Percentiles rank a stretch among this genome's conserved stretches.
Evolutionary conservation across 2,113 vertebrate genomes (phyloP).

Genomic region (Polypterus senegalus): DNA sequence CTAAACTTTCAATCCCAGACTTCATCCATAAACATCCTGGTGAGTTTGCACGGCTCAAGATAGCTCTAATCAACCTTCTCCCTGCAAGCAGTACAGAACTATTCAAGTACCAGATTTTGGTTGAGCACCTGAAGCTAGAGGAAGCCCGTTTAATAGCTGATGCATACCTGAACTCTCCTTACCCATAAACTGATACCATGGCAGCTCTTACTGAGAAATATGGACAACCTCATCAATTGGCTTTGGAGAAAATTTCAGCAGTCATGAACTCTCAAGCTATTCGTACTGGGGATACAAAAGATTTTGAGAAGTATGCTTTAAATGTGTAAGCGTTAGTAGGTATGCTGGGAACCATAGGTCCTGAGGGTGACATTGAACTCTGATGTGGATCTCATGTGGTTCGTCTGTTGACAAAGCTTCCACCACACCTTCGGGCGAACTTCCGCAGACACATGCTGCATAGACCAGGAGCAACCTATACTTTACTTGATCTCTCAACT

Average conservation of each 20-base stretch:
- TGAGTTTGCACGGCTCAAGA: conserved; percentile 5
- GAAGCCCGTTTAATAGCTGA: conserved; percentile 8
- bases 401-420: too few relatives aligned
- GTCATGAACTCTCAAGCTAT: too few relatives aligned
- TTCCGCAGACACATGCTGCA: too few relatives aligned
- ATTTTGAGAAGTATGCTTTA: too few relatives aligned
- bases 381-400: too few relatives aligned
- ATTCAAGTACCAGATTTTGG: conserved; percentile 12
- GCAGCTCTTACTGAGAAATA: not conserved
- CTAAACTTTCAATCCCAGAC: conserved; percentile 7
- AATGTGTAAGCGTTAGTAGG: too few relatives aligned
- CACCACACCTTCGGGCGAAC: too few relatives aligned
- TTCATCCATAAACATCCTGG: not conserved
- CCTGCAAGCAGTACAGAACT: not conserved
- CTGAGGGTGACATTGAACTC: too few relatives aligned
- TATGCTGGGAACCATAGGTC: too few relatives aligned
- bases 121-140: conserved; percentile 8
- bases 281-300: too few relatives aligned
- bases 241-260: not conserved
- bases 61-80: conserved; percentile 5
- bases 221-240: conserved; percentile 10
- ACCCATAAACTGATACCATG: conserved; percentile 11
- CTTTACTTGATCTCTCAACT: too few relatives aligned
- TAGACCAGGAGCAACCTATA: too few relatives aligned
- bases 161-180: conserved; percentile 4